Evolutionary conservation across 2,113 vertebrate species (phyloP).

Genomic region (Proterorhinus semilunaris): DNA sequence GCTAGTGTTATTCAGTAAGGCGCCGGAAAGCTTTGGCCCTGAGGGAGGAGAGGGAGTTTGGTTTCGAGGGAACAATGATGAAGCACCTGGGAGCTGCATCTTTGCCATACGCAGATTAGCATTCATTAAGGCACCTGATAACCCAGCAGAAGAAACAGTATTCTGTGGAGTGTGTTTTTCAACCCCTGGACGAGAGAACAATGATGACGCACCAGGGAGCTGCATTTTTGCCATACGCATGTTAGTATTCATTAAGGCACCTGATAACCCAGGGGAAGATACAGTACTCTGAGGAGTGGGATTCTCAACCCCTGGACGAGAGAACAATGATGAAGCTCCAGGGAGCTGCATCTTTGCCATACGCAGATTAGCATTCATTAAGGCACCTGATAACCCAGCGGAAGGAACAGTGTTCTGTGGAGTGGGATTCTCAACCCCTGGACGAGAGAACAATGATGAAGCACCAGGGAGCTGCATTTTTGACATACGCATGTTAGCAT

Average conservation of each 20-base stretch:
- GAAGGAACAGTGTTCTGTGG: conserved; percentile 31
- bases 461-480: conserved; percentile 60
- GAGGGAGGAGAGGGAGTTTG: conserved; percentile 33
- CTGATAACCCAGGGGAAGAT: conserved; percentile 45
- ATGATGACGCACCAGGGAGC: conserved; percentile 55
- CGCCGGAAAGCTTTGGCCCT: conserved; percentile 63
- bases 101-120: conserved; percentile 55
- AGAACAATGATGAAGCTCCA: conserved; percentile 56
- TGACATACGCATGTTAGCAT: conserved; percentile 55
- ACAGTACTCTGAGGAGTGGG: conserved; percentile 27
- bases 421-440: conserved; percentile 28
- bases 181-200: conserved; percentile 43
- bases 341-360: conserved; percentile 61
- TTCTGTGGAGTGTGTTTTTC: conserved; percentile 27
- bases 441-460: conserved; percentile 52
- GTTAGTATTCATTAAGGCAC: conserved; percentile 60
- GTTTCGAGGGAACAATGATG: conserved; percentile 53
- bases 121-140: conserved; percentile 59
- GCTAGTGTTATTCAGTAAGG: conserved; percentile 57
- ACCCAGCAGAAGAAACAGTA: conserved; percentile 35
- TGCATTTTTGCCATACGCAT: conserved; percentile 56
- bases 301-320: conserved; percentile 23
- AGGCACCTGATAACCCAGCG: conserved; percentile 43
- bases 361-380: conserved; percentile 60
- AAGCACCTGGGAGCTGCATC: conserved; percentile 59